Conservation (phyloP, 2,113 vertebrate species). For the Microcebus griseorufus region DNA sequence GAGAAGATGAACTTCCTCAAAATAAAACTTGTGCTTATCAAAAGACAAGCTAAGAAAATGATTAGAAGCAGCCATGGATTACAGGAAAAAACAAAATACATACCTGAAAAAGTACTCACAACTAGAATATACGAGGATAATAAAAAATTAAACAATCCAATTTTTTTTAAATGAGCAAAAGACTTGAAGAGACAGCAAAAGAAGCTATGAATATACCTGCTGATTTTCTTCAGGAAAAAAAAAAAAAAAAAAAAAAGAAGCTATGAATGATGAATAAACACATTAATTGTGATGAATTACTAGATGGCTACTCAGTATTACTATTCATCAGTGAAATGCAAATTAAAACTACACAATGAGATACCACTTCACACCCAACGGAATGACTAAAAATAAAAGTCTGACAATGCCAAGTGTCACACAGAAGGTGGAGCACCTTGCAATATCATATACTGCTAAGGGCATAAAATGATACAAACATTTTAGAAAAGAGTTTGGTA, state of each 20-base stretch:
- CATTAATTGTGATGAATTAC: neutral
- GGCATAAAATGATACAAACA: neutral
- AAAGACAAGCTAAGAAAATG: neutral
- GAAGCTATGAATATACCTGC: neutral
- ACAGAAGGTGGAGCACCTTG: neutral
- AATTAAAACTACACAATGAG: neutral
- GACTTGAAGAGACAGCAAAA: neutral
- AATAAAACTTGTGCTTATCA: constrained; percentile 4
- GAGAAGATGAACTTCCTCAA: neutral
- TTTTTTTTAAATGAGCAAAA: neutral
- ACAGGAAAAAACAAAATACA: neutral
- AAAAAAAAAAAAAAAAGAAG: too few relatives aligned
- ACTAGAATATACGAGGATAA: neutral
- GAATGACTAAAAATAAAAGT: constrained; percentile 11
- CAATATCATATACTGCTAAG: neutral
- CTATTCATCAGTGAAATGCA: neutral
- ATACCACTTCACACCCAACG: neutral
- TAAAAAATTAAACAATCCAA: neutral
- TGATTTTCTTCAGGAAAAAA: too few relatives aligned
- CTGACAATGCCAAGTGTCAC: neutral
- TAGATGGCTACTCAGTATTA: neutral
- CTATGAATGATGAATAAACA: neutral
- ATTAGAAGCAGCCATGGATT: neutral
- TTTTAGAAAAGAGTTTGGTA: neutral
- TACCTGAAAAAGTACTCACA: neutral